These are phyloP conservation scores for Solea senegalensis DNA, from an alignment of 2,113 vertebrate species.

Conservation along the genomic window DNA sequence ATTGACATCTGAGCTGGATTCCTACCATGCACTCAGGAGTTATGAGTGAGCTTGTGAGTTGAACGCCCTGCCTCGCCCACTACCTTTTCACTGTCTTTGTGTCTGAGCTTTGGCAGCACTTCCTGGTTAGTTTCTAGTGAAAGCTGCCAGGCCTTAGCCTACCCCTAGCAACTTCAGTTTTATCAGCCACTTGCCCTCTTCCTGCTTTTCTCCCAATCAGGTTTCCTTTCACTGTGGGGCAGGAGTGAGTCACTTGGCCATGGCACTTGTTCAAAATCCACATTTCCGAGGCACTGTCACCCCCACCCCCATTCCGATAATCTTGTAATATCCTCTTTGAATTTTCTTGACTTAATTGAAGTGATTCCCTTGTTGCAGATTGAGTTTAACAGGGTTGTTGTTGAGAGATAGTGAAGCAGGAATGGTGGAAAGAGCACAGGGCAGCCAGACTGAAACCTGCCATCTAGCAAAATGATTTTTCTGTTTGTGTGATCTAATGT, in stretches of 20 bases:
- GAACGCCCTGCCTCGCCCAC: slow-evolving; percentile 72
- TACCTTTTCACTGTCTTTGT: slow-evolving; percentile 71
- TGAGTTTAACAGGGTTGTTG: slow-evolving; percentile 7
- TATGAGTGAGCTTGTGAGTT: slow-evolving; percentile 62
- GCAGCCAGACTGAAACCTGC: neutral
- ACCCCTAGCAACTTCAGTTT: slow-evolving; percentile 69
- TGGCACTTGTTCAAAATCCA: slow-evolving; percentile 68
- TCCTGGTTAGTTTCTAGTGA: slow-evolving; percentile 73
- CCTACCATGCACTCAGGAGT: slow-evolving; percentile 49
- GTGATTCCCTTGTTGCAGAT: slow-evolving; percentile 41
- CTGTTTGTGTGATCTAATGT: neutral
- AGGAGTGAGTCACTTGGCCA: slow-evolving; percentile 71
- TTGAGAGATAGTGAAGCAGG: neutral
- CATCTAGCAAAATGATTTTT: slow-evolving; percentile 1
- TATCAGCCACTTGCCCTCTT: slow-evolving; percentile 81
- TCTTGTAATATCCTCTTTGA: slow-evolving; percentile 74
- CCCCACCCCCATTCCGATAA: slow-evolving; percentile 63
- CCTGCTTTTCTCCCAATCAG: slow-evolving; percentile 77
- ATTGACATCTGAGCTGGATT: slow-evolving; percentile 74
- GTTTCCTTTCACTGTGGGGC: slow-evolving; percentile 74
- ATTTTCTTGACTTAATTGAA: slow-evolving; percentile 52
- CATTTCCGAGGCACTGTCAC: slow-evolving; percentile 68
- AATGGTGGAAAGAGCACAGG: neutral
- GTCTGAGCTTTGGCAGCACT: slow-evolving; percentile 67
- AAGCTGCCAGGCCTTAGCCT: slow-evolving; percentile 54